Conservation (phyloP, 1,140 invertebrate genomes). For the Camponotus vicinus region DNA sequence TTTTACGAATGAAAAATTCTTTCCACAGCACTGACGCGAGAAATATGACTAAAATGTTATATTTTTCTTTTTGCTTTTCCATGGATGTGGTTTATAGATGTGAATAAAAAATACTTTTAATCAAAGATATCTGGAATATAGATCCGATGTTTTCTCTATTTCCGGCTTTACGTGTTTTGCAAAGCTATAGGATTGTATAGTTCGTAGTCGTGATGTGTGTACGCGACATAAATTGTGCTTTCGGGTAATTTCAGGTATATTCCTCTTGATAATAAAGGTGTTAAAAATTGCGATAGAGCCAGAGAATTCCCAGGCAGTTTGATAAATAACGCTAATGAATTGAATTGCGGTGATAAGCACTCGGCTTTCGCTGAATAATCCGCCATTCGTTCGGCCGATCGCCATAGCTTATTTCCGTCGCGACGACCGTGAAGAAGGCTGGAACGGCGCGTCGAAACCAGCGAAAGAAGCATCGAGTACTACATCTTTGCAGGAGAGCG, state of each 20-base stretch:
- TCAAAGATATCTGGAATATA: not conserved
- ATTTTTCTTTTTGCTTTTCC: slow-evolving; percentile 3
- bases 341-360: not conserved
- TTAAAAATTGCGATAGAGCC: not conserved
- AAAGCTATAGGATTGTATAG: slow-evolving; percentile 15
- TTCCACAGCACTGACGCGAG: not conserved
- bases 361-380: not conserved
- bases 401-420: slow-evolving; percentile 14
- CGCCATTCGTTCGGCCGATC: slow-evolving; percentile 9
- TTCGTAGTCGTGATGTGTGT: not conserved
- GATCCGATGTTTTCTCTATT: slow-evolving; percentile 27
- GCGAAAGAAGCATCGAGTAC: not conserved
- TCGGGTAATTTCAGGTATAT: not conserved
- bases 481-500: slow-evolving; percentile 9
- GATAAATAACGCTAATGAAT: not conserved
- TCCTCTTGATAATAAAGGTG: not conserved
- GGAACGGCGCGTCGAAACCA: not conserved
- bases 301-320: not conserved
- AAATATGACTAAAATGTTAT: not conserved
- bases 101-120: slow-evolving; percentile 33
- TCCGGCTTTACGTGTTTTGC: slow-evolving; percentile 18
- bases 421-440: slow-evolving; percentile 15
- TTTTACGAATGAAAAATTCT: not conserved
- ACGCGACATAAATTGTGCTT: too few species aligned
- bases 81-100: slow-evolving; percentile 5